Evolutionary conservation across 2,797 vertebrate species (phyloP).

Genomic region (Sebastolobus altivelis): DNA sequence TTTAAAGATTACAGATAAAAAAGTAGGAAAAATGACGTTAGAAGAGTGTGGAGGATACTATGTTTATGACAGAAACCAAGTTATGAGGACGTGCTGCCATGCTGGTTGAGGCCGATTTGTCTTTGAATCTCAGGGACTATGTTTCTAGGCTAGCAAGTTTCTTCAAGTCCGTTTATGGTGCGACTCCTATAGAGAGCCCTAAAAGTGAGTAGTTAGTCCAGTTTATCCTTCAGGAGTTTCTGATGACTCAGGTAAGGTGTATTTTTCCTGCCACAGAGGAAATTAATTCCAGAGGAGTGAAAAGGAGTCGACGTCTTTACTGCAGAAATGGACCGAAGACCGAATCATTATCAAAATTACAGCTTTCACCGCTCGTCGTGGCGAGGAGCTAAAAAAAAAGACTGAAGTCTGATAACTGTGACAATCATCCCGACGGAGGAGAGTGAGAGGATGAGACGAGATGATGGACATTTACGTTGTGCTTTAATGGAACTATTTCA

Average conservation of each 20-base stretch:
- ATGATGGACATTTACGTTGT: neutral
- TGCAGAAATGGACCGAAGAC: too few species aligned
- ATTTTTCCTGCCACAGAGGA: neutral
- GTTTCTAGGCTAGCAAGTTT: too few species aligned
- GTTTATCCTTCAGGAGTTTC: too few species aligned
- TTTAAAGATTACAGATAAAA: too few species aligned
- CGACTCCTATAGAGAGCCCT: neutral
- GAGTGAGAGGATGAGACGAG: neutral
- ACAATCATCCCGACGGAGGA: neutral
- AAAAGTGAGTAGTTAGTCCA: neutral
- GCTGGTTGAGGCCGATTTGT: too few species aligned
- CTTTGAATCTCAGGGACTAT: too few species aligned
- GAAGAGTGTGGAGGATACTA: too few species aligned
- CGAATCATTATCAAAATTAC: neutral
- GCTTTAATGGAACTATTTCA: neutral
- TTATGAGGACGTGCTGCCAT: too few species aligned
- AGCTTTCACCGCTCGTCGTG: neutral
- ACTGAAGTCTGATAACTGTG: neutral
- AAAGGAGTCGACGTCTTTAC: too few species aligned
- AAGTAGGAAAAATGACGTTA: too few species aligned
- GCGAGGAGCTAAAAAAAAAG: fast-evolving
- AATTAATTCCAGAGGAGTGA: neutral
- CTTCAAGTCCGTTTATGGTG: neutral
- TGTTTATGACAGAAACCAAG: too few species aligned
- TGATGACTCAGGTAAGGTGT: too few species aligned